These are phyloP conservation scores for Octonoba sinensis DNA, from an alignment of 2,888 invertebrate genomes.

Conservation along the genomic window DNA sequence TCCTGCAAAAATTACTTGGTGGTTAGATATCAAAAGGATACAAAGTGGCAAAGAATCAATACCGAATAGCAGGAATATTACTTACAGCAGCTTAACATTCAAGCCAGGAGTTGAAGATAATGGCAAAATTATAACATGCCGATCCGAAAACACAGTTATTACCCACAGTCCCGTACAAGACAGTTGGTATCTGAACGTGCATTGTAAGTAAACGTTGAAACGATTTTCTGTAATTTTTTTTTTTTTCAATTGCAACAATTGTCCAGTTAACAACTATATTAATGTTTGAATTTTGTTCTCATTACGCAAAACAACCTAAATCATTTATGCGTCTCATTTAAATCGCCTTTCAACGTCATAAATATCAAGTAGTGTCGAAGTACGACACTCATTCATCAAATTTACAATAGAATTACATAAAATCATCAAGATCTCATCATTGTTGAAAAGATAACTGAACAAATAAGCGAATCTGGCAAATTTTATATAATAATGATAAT, in stretches of 20 bases:
- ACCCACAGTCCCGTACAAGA: constrained; percentile 67
- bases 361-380: no score
- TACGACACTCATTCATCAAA: no score
- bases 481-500: no score
- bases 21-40: constrained; percentile 63
- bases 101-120: constrained; percentile 67
- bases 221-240: background rate
- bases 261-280: constrained; percentile 74
- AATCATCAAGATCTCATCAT: no score
- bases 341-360: no score
- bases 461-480: no score
- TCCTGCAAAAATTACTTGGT: constrained; percentile 66
- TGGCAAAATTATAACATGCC: constrained; percentile 67
- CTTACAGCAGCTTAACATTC: constrained; percentile 66
- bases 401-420: no score
- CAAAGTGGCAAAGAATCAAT: constrained; percentile 63
- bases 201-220: constrained; percentile 66
- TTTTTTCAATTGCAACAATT: background rate
- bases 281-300: background rate
- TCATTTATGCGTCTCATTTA: no score
- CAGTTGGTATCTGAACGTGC: constrained; percentile 66
- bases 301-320: no score
- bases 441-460: no score
- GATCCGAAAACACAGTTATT: constrained; percentile 67
- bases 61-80: constrained; percentile 66